phyloP scores from a whole-genome alignment of 2,888 invertebrate genomes.

The Spodoptera picta region DNA sequence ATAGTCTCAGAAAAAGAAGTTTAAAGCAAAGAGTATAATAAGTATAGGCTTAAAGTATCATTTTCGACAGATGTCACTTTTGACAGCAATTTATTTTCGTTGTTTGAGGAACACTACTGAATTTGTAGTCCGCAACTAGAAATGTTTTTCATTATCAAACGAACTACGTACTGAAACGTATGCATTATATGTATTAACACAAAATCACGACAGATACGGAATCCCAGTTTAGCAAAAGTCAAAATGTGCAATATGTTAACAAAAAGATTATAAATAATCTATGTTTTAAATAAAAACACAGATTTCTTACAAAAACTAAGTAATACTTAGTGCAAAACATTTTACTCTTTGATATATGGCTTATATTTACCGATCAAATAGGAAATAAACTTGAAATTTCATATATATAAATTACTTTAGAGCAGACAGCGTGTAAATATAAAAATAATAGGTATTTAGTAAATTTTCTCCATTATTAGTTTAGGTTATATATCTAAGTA shows the following conservation, averaged over 20 bases:
- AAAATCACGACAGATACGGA: slow-evolving; percentile 27
- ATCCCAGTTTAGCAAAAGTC: slow-evolving; percentile 59
- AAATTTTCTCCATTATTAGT: slow-evolving; percentile 41
- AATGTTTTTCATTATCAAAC: not conserved
- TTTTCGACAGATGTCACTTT: slow-evolving; percentile 10
- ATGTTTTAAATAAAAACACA: slow-evolving; percentile 5
- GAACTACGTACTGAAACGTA: slow-evolving; percentile 21
- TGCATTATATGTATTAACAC: slow-evolving; percentile 16
- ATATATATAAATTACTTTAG: not conserved
- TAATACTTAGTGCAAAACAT: not conserved
- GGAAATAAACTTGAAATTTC: not conserved
- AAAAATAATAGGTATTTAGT: slow-evolving; percentile 9
- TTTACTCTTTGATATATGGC: too few species aligned
- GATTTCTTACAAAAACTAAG: not conserved
- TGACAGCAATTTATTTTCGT: slow-evolving; percentile 16
- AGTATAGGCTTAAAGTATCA: not conserved
- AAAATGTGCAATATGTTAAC: slow-evolving; percentile 55
- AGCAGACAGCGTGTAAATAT: slow-evolving; percentile 25
- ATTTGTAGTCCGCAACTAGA: slow-evolving; percentile 13
- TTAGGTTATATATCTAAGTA: slow-evolving; percentile 39
- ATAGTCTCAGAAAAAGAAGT: too few species aligned
- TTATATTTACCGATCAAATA: too few species aligned
- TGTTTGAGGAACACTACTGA: too few species aligned
- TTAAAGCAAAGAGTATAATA: too few species aligned
- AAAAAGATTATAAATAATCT: slow-evolving; percentile 21